These are phyloP conservation scores for Chesias legatella DNA, from an alignment of 2,888 invertebrate species.

Conservation along the genomic window DNA sequence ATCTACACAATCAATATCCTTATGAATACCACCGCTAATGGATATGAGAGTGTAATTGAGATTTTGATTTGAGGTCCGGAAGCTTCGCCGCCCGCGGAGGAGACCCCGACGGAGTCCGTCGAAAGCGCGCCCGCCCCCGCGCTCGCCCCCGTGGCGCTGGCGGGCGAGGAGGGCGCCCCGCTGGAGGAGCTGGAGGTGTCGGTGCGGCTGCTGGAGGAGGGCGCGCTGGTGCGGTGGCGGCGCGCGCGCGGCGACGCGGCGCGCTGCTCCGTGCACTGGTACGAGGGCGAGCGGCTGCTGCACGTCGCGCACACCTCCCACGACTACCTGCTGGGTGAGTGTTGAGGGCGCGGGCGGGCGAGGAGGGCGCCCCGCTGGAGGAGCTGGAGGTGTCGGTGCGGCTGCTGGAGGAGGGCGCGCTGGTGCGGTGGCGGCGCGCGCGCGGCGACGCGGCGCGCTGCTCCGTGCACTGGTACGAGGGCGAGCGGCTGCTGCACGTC, in stretches of 20 bases:
- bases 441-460: conserved; percentile 82
- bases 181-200: conserved; percentile 79
- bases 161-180: conserved; percentile 28
- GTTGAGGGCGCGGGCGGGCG: conserved; percentile 43
- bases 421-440: conserved; percentile 87
- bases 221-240: conserved; percentile 88
- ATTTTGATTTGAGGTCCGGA: no score
- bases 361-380: conserved; percentile 80
- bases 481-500: conserved; percentile 82
- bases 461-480: conserved; percentile 85
- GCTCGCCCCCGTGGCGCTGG: conserved; percentile 23
- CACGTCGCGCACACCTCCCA: conserved; percentile 85
- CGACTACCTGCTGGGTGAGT: conserved; percentile 84
- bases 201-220: conserved; percentile 85
- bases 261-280: conserved; percentile 86
- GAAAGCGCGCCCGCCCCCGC: conserved; percentile 35
- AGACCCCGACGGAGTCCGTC: conserved; percentile 7
- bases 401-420: conserved; percentile 86
- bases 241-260: conserved; percentile 81
- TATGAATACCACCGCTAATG: no score
- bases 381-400: conserved; percentile 84
- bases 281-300: conserved; percentile 81
- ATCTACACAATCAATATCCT: no score
- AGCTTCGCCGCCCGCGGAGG: no score
- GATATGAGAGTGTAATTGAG: no score